Evolutionary conservation across 2,113 vertebrate genomes (phyloP), one percentile per base, ranked within the genome.

Genomic region (Gavialis gangeticus): DNA sequence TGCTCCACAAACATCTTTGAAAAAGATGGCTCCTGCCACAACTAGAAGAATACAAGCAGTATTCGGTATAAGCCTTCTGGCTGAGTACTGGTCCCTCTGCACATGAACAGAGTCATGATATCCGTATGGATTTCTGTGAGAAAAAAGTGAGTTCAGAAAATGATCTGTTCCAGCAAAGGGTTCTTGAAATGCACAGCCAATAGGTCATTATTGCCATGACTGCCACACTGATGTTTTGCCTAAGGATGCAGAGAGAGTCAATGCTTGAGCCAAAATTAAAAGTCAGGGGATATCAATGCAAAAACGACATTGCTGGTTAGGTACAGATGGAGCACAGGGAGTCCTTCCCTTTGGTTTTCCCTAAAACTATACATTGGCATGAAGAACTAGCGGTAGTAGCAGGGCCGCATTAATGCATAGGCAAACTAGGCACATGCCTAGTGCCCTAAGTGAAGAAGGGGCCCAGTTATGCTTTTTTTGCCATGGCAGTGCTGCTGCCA

Each of bases 1-100:
- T 19, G 2, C 9, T 6, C 0, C 1, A 9, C 21, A 83, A 62
- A 75, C 2, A 6, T 19, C 60, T 64, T 0, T 13, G 19, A 58
- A 88, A 82, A 89, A 19, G 21, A 73, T 5, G 9, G 27, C 10
- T 64, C 19, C 67, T 66, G 0, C 30, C 58, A 27, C 15, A 91
- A 54, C 58, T 87, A 46, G 46, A 46, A 46, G 46, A 46, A 46
- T 73, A 37, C 62, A 78, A 4, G 25, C 14, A 46, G 69, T 77
- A 3, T 66, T 77, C 64, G 59, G 3, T 15, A 1, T 3, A 0
- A 30, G 14, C 6, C 7, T 87, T 73, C 63, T 88, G 82, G 17
- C 12, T 84, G 56, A 90, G 54, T 12, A 4, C 1, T 34, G 67
- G 85, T 55, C 7, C 11, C 54, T 13, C 18, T 7, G 13, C 4